Evolutionary conservation across 2,797 vertebrate genomes (phyloP).

Genomic region (Acomys russatus): DNA sequence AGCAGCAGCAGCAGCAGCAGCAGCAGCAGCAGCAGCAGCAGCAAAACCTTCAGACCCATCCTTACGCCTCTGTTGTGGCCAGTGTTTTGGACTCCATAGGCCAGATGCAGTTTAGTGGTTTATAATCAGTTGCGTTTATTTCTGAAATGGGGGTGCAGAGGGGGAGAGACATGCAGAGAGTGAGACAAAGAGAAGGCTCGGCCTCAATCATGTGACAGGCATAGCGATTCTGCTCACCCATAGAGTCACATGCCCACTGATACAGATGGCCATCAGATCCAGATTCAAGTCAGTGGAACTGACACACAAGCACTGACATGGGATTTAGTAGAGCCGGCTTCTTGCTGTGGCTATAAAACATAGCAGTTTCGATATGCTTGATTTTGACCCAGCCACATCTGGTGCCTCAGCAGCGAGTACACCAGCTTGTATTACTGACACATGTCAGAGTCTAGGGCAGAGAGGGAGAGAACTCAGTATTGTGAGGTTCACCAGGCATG

Average conservation of each 20-base stretch:
- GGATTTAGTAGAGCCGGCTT: not conserved
- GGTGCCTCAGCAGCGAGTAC: not conserved
- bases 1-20: not conserved
- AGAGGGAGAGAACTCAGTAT: not conserved
- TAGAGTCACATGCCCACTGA: not conserved
- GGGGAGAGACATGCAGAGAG: not conserved
- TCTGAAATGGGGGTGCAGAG: not conserved
- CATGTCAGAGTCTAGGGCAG: not conserved
- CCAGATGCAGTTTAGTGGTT: conserved; percentile 64
- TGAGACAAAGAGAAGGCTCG: not conserved
- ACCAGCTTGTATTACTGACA: not conserved
- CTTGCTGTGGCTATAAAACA: not conserved
- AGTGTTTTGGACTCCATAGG: not conserved
- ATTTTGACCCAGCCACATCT: not conserved
- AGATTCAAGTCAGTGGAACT: not conserved
- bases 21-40: not conserved
- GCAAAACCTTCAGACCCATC: conserved; percentile 53
- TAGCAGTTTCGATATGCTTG: not conserved
- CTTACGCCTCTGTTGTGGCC: conserved; percentile 30
- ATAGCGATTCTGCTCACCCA: not conserved
- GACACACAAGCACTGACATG: not conserved
- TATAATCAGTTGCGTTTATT: conserved; percentile 46
- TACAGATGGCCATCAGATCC: not conserved
- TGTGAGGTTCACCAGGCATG: not conserved
- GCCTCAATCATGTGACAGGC: fast-evolving